phyloP scores from a whole-genome alignment of 2,888 invertebrate species.

The Koerneria pararmatus region DNA sequence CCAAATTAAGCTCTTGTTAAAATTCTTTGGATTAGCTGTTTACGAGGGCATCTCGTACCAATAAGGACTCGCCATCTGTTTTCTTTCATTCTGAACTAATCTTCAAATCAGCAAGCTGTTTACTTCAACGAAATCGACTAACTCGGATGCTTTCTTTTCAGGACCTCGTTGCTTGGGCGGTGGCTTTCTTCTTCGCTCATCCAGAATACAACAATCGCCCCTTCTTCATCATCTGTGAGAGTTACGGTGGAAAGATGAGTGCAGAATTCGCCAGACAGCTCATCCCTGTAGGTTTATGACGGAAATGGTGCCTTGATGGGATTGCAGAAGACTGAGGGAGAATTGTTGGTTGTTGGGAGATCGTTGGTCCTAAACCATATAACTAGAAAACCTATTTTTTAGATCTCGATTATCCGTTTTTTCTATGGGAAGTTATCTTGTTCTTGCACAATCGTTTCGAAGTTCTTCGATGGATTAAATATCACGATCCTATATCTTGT shows the following conservation, averaged over 20 bases:
- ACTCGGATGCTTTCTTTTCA: slow-evolving; percentile 58
- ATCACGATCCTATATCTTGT: too few species aligned
- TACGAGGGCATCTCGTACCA: too few species aligned
- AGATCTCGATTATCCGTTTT: not conserved
- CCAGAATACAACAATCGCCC: slow-evolving; percentile 74
- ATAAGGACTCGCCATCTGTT: too few species aligned
- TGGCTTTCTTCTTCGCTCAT: slow-evolving; percentile 69
- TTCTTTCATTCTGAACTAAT: too few species aligned
- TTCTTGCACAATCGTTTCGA: too few species aligned
- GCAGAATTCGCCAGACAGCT: slow-evolving; percentile 72
- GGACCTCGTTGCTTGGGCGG: slow-evolving; percentile 76
- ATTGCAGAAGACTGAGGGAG: not conserved
- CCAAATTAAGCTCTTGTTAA: too few species aligned
- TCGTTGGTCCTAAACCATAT: too few species aligned
- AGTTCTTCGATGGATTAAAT: too few species aligned
- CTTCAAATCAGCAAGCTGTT: too few species aligned
- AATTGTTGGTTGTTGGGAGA: not conserved
- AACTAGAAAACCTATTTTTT: not conserved
- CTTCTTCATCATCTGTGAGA: slow-evolving; percentile 81
- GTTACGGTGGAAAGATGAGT: slow-evolving; percentile 89
- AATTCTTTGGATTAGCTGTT: too few species aligned
- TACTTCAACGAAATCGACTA: too few species aligned
- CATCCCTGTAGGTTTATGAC: slow-evolving; percentile 59
- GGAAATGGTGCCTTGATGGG: not conserved
- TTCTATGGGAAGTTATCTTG: too few species aligned